These are phyloP conservation scores for Andrena hattorfiana DNA, from an alignment of 2,888 invertebrate genomes.

Conservation along the genomic window DNA sequence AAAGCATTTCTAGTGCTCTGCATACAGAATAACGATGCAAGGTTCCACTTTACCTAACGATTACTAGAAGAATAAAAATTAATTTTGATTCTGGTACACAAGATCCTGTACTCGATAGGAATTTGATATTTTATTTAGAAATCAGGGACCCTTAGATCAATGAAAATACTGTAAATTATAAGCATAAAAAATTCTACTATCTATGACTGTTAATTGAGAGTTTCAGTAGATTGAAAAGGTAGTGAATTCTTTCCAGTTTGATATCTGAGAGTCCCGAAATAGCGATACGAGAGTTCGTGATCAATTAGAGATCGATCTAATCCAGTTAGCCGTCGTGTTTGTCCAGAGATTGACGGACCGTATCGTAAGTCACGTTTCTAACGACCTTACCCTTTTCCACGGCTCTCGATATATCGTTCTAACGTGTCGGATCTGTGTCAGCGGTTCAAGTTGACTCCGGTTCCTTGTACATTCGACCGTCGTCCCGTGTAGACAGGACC, in stretches of 20 bases:
- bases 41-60: background rate
- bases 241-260: background rate
- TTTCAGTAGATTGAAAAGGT: background rate
- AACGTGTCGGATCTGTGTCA: conserved; percentile 29
- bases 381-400: conserved; percentile 66
- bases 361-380: conserved; percentile 56
- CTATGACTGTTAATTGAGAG: background rate
- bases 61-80: background rate
- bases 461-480: conserved; percentile 28
- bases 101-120: no score
- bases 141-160: background rate
- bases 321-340: conserved; percentile 22
- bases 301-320: conserved; percentile 15
- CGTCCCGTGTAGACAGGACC: background rate
- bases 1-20: no score
- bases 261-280: background rate
- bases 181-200: background rate
- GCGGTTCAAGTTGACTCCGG: conserved; percentile 7
- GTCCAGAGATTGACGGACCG: conserved; percentile 44
- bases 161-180: background rate
- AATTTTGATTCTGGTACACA: background rate
- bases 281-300: conserved; percentile 1
- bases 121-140: background rate
- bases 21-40: background rate
- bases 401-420: conserved; percentile 19